phyloP scores from a whole-genome alignment of 2,113 vertebrate species.

The Dicentrarchus labrax region DNA sequence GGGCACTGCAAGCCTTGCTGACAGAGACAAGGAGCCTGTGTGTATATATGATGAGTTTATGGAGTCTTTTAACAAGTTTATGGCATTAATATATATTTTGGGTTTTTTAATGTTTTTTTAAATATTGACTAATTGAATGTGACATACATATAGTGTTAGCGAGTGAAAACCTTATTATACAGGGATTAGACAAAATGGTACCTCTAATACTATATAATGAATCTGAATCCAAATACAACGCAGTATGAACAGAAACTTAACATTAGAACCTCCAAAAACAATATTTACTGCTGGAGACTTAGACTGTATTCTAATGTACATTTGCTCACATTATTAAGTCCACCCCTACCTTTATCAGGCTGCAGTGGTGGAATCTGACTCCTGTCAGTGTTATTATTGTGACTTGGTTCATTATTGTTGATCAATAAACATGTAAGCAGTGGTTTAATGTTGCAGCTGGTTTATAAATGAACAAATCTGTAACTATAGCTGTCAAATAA shows the following conservation, averaged over 20 bases:
- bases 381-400: neutral
- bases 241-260: neutral
- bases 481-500: neutral
- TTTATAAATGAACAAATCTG: neutral
- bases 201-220: neutral
- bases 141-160: neutral
- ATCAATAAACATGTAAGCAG: neutral
- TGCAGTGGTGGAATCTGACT: neutral
- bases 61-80: constrained; percentile 18
- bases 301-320: neutral
- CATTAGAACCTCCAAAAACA: neutral
- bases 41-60: constrained; percentile 31
- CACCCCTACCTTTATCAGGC: neutral
- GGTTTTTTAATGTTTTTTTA: constrained; percentile 7
- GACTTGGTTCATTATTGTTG: neutral
- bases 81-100: neutral
- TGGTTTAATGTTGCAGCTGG: neutral
- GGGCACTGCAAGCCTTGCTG: constrained; percentile 46
- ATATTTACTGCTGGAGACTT: neutral
- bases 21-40: constrained; percentile 58
- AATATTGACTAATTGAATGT: neutral
- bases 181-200: neutral
- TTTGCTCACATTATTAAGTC: neutral
- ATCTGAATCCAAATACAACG: neutral
- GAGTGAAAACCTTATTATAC: neutral